phyloP scores from a whole-genome alignment of 2,113 vertebrate genomes.

The Butorides virescens region DNA sequence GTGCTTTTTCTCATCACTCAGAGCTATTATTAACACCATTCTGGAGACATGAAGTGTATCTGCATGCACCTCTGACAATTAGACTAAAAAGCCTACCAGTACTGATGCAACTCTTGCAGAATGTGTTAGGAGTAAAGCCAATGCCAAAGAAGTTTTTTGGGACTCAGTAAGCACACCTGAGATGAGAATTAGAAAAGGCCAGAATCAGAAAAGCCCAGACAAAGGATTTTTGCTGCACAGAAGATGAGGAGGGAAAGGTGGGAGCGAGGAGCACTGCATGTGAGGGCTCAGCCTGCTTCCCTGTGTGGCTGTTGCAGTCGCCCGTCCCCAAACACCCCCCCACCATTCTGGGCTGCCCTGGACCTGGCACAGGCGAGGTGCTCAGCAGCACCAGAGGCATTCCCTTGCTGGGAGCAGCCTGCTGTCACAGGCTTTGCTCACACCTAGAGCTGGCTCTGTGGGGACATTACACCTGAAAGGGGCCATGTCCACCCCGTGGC shows the following conservation, averaged over 20 bases:
- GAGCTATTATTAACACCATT: not conserved
- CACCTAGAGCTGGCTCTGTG: not conserved
- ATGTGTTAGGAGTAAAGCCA: not conserved
- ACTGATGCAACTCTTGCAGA: not conserved
- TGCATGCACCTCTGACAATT: not conserved
- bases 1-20: not conserved
- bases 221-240: not conserved
- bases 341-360: not conserved
- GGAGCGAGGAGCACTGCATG: not conserved
- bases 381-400: not conserved
- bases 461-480: not conserved
- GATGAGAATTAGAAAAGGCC: not conserved
- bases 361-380: not conserved
- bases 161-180: not conserved
- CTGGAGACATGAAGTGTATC: not conserved
- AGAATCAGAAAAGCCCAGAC: not conserved
- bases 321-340: rapidly evolving
- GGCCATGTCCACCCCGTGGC: not conserved
- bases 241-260: not conserved
- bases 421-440: not conserved
- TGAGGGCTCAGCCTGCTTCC: not conserved
- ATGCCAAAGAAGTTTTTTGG: not conserved
- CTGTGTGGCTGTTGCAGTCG: not conserved
- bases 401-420: not conserved
- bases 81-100: not conserved